Base-by-base conservation (phyloP, 2,888 invertebrate genomes). In the Vanessa cardui region DNA sequence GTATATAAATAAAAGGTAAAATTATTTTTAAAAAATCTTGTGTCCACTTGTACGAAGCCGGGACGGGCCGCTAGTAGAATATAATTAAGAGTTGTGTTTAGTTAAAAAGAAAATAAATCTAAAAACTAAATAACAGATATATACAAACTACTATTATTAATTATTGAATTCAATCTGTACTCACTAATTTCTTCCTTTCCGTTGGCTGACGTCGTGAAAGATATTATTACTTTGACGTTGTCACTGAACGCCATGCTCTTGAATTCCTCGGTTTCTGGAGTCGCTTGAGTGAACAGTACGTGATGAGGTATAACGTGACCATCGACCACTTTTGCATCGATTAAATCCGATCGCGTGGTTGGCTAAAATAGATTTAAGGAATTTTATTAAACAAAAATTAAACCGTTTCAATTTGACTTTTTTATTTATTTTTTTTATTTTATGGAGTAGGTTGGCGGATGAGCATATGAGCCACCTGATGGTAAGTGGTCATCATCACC, bases 241-340 rank as follows among this genome's bases (percentile, higher is more conserved):
- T 97, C 97, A 49, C 96, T 94, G 82, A 96, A 97, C 31, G 97
- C 97, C 74, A 96, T 91, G 6, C 98, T 97, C 82, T 96, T 95
- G 82, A 95, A 97, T 74, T 96, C 95, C 72, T 94, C 93, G 71
- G 95, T 94, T 76, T 96, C 95, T 7, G 94, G 94, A 0, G 97
- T 96, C 18, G 98, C 96, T 74, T 96, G 94, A 0, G 97, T 97
- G 88, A 98, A 98, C 66, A 98, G 94, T 31, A 97, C 97, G 81
- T 96, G 95, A 80, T 96, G 95, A 0, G 97, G 97, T 76, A 98
- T 96, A 64, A 98, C 96, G 85, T 98, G 98, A 0, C 97, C 98
- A 83, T 98, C 97, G 71, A 98, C 95, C 66, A 98, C 97, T 84
- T 96, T 96, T 58, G 94, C 95, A 84, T 98, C 97, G 70, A 98